Evolutionary conservation across 2,888 invertebrate species (phyloP).

Genomic region (Campoletis raptor): DNA sequence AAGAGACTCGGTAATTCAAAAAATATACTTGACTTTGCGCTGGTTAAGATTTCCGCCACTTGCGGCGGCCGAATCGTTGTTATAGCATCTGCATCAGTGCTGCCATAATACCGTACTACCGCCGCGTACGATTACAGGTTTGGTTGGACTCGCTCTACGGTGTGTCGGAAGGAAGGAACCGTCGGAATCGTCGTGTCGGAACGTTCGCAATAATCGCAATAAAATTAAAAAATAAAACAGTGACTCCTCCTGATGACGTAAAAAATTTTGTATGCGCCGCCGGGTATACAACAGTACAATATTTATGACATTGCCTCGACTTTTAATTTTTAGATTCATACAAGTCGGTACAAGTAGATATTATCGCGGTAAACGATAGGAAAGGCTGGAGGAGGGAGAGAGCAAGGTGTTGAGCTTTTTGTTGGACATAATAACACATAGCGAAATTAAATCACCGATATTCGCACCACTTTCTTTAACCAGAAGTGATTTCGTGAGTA

Average conservation of each 20-base stretch:
- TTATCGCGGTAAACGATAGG: neutral
- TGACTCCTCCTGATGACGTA: neutral
- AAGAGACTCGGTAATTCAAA: too few relatives aligned
- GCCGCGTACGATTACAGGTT: neutral
- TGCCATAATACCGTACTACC: neutral
- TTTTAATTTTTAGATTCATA: neutral
- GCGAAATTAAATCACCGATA: neutral
- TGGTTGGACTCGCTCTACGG: neutral
- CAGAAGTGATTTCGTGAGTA: neutral
- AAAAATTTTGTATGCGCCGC: neutral
- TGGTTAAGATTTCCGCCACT: constrained; percentile 10
- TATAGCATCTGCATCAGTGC: too few relatives aligned
- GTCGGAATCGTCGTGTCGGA: too few relatives aligned
- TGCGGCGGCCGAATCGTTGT: too few relatives aligned
- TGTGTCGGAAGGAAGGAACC: neutral
- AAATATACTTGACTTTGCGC: neutral
- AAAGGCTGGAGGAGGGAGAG: neutral
- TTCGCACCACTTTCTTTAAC: neutral
- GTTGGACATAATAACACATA: neutral
- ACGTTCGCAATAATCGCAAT: neutral
- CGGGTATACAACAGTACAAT: neutral
- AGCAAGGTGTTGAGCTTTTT: neutral
- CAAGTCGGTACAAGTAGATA: neutral
- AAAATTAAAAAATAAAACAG: neutral
- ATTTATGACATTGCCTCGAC: neutral